Base-by-base conservation (phyloP, 2,113 vertebrate genomes). In the Vicugna pacos region DNA sequence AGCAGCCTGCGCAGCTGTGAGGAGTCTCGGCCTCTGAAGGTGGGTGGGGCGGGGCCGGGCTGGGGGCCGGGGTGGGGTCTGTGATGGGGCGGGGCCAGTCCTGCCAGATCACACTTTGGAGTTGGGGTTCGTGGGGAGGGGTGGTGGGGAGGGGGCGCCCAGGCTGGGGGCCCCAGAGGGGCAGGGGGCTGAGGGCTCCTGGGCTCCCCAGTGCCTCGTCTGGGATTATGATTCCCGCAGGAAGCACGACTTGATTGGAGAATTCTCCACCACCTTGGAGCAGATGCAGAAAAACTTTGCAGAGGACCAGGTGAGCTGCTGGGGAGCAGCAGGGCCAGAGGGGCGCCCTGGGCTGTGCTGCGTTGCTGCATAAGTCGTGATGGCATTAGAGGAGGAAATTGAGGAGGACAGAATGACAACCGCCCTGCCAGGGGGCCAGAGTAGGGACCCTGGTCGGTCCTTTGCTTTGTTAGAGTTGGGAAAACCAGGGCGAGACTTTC, bases 201-300 rank as follows among this genome's bases (percentile, higher is more conserved):
- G 14, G 77, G 46, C 54, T 85, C 24, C 52, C 4, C 98, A 99
- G 99, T 99, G 99, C 4, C 98, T 99, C 48, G 99, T 99, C 97
- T 99, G 99, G 99, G 99, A 99, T 98, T 99, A 99, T 24, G 99
- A 99, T 98, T 99, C 99, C 0, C 98, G 99, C 3, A 99, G 99
- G 73, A 99, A 99, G 76, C 99, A 99, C 0, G 99, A 99, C 98
- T 99, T 99, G 99, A 99, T 99, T 2, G 99, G 99, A 0, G 99
- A 99, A 97, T 99, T 99, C 98, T 99, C 99, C 92, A 99, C 99
- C 96, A 99, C 99, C 75, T 99, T 99, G 22, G 98, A 98, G 97
- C 99, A 99, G 98, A 99, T 99, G 99, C 99, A 99, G 98, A 99
- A 98, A 94, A 99, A 99, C 2, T 99, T 99, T 60, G 97, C 98